Conservation (phyloP, 2,888 invertebrate species). For the Cecidostiba fungosa region DNA sequence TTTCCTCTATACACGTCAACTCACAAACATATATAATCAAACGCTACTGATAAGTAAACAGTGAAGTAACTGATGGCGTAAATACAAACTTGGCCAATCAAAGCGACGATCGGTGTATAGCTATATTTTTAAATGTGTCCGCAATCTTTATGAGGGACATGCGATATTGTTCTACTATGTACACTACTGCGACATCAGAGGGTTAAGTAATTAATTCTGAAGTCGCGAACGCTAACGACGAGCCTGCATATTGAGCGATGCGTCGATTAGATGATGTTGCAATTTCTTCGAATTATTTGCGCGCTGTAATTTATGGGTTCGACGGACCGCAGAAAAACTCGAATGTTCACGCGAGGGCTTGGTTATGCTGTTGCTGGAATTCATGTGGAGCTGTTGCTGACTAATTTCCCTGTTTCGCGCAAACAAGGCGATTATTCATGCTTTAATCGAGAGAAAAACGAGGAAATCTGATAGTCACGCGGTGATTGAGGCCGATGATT, state of each 20-base stretch:
- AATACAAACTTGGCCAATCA: not conserved
- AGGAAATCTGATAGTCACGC: not conserved
- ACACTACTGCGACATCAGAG: not conserved
- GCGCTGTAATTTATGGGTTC: not conserved
- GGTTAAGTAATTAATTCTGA: not conserved
- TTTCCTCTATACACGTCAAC: not conserved
- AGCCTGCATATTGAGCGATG: constrained; percentile 20
- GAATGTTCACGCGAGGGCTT: not conserved
- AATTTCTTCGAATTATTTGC: constrained; percentile 14
- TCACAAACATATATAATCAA: constrained; percentile 1
- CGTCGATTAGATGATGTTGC: constrained; percentile 18
- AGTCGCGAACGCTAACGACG: constrained; percentile 1
- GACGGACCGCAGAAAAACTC: not conserved
- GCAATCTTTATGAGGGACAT: not conserved
- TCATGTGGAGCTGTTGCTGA: not conserved
- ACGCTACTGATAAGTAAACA: not conserved
- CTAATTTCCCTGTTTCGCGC: not conserved
- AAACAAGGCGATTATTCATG: not conserved
- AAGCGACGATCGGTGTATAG: not conserved
- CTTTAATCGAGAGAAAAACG: not conserved
- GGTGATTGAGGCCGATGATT: not conserved
- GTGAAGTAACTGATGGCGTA: not conserved
- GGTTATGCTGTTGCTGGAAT: not conserved
- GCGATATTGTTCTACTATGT: not conserved
- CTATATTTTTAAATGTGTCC: not conserved